phyloP scores from a whole-genome alignment of 2,797 vertebrate genomes.

The Tragopan temminckii region DNA sequence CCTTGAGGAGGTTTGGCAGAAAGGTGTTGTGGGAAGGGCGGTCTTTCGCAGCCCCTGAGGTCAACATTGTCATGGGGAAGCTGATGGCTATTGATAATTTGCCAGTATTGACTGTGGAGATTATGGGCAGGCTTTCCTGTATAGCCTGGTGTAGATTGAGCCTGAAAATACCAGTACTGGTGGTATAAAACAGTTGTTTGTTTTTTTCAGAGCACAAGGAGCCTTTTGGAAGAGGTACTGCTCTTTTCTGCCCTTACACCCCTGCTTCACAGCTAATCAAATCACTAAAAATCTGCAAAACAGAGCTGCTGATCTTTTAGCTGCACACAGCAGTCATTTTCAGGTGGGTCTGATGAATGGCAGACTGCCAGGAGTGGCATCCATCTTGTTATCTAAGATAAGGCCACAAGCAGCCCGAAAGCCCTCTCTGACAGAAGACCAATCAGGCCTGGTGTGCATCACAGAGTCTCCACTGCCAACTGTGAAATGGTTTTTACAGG shows the following conservation, averaged over 20 bases:
- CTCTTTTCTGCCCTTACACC: background rate
- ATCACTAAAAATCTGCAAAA: background rate
- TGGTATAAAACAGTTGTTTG: background rate
- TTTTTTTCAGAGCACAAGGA: background rate
- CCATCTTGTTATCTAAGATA: background rate
- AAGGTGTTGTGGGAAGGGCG: background rate
- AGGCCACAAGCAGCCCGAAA: background rate
- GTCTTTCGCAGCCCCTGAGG: background rate
- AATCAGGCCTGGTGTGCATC: background rate
- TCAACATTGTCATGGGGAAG: background rate
- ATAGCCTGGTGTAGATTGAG: background rate
- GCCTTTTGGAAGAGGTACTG: background rate
- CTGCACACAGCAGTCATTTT: rapidly evolving
- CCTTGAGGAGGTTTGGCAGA: slow-evolving; percentile 35
- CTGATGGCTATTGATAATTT: background rate
- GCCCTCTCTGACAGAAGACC: background rate
- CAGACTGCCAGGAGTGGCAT: slow-evolving; percentile 11
- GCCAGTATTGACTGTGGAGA: background rate
- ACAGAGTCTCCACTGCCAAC: background rate
- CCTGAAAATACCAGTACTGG: background rate
- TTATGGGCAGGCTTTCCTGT: background rate
- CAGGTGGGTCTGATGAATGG: background rate
- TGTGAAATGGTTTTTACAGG: background rate
- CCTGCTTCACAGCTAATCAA: background rate
- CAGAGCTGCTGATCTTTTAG: background rate